phyloP scores from a whole-genome alignment of 1,140 invertebrate genomes.

The Sipha flava region DNA sequence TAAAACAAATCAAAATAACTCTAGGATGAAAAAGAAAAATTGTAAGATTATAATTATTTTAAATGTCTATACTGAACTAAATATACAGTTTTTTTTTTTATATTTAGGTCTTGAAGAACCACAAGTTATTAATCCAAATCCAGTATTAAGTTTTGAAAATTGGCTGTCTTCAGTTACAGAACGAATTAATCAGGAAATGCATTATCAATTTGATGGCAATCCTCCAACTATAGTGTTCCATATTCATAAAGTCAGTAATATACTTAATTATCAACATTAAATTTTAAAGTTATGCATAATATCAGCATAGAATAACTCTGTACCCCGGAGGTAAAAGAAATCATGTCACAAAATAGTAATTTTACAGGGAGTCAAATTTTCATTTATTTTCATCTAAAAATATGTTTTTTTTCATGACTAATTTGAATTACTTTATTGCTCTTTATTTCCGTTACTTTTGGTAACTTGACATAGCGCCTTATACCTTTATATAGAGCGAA shows the following conservation, averaged over 20 bases:
- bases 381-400: too few relatives aligned
- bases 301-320: too few relatives aligned
- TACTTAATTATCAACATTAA: too few relatives aligned
- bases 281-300: too few relatives aligned
- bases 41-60: not conserved
- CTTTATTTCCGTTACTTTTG: too few relatives aligned
- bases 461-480: too few relatives aligned
- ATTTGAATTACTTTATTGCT: too few relatives aligned
- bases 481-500: too few relatives aligned
- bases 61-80: not conserved
- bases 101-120: not conserved
- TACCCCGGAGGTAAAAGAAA: too few relatives aligned
- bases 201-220: constrained; percentile 62
- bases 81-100: not conserved
- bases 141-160: constrained; percentile 52
- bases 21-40: not conserved
- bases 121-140: constrained; percentile 33
- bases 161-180: constrained; percentile 69
- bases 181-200: constrained; percentile 69
- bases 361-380: too few relatives aligned
- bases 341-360: too few relatives aligned
- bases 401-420: too few relatives aligned
- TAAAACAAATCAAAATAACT: not conserved
- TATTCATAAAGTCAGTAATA: constrained; percentile 46
- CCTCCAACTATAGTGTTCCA: constrained; percentile 64